phyloP scores from a whole-genome alignment of 2,888 invertebrate genomes.

The Nomada ferruginata region DNA sequence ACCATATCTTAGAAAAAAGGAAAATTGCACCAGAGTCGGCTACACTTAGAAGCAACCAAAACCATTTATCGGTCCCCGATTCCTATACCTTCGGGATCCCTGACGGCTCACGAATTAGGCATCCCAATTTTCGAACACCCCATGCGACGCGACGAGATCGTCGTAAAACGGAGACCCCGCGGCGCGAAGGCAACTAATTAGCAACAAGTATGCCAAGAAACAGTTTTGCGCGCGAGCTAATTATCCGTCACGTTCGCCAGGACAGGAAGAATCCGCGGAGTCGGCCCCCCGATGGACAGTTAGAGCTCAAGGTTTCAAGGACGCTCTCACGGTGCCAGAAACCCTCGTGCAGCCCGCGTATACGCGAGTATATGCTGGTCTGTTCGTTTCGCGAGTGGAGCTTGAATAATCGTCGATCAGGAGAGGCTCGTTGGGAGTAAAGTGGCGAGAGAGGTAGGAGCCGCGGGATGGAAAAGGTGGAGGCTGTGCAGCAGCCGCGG shows the following conservation, averaged over 20 bases:
- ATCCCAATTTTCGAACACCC: background rate
- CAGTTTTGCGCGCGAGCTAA: slow-evolving; percentile 51
- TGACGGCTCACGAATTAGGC: slow-evolving; percentile 15
- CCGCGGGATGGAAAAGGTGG: slow-evolving; percentile 61
- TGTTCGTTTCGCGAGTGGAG: slow-evolving; percentile 56
- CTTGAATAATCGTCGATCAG: slow-evolving; percentile 66
- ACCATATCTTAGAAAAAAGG: no score
- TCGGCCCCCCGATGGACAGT: slow-evolving; percentile 10
- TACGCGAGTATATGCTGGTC: slow-evolving; percentile 21
- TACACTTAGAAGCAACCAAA: no score
- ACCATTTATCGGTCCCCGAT: no score
- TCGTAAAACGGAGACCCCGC: slow-evolving; percentile 19
- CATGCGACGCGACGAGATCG: background rate
- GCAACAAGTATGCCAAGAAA: slow-evolving; percentile 33
- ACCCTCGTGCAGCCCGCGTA: slow-evolving; percentile 14
- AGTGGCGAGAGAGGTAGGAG: slow-evolving; percentile 53
- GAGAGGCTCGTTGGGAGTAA: slow-evolving; percentile 56
- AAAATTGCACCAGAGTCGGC: background rate
- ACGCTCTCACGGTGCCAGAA: slow-evolving; percentile 67
- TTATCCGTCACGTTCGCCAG: slow-evolving; percentile 26
- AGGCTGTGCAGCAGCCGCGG: slow-evolving; percentile 46
- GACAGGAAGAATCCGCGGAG: slow-evolving; percentile 33
- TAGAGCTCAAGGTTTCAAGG: slow-evolving; percentile 51
- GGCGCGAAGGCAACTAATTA: slow-evolving; percentile 40
- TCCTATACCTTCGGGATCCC: no score